These are phyloP conservation scores for Ursus arctos DNA, from an alignment of 2,113 vertebrate species.

Conservation along the genomic window DNA sequence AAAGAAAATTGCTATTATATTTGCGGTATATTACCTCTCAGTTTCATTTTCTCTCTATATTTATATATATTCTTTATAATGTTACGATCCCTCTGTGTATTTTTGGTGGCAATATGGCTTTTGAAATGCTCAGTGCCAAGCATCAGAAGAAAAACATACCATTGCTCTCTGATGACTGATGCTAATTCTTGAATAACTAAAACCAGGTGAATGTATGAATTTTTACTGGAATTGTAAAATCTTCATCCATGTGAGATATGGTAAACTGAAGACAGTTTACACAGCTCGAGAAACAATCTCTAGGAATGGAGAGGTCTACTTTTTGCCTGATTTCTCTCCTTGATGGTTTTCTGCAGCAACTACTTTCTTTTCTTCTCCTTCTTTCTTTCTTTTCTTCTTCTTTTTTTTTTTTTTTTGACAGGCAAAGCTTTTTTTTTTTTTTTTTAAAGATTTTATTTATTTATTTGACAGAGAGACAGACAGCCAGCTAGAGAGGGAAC, in stretches of 20 bases:
- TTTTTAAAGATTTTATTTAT: no score
- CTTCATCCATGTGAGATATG: not conserved
- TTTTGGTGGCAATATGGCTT: not conserved
- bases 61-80: not conserved
- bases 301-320: not conserved
- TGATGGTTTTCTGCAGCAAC: slow-evolving; percentile 19
- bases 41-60: not conserved
- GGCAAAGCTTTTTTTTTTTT: slow-evolving; percentile 32
- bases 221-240: not conserved
- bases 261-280: slow-evolving; percentile 1
- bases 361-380: not conserved
- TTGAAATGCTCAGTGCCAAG: slow-evolving; percentile 57
- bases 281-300: not conserved
- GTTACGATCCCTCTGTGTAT: not conserved
- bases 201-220: not conserved
- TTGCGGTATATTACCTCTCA: not conserved
- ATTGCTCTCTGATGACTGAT: not conserved
- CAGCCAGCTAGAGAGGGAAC: no score
- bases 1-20: not conserved
- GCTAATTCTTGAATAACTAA: not conserved
- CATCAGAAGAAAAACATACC: slow-evolving; percentile 34
- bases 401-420: not conserved
- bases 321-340: not conserved
- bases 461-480: no score
- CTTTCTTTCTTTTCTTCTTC: not conserved